phyloP scores from a whole-genome alignment of 2,888 invertebrate species.

The Kuschelorhynchus macadamiae region DNA sequence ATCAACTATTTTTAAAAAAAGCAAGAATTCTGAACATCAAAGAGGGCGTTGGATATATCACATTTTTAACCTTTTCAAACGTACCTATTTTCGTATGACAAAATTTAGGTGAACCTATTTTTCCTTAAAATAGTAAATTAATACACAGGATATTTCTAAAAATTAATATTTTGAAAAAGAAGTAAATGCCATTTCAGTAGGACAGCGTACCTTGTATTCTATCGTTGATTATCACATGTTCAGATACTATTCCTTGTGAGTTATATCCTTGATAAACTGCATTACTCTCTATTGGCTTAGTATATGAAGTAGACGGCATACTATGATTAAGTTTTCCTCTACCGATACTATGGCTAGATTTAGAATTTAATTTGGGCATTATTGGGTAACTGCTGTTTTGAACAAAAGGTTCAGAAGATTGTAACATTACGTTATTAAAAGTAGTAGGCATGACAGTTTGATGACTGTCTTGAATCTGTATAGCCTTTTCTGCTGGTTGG shows the following conservation, averaged over 20 bases:
- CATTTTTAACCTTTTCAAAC: too few relatives aligned
- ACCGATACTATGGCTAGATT: constrained; percentile 13
- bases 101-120: too few relatives aligned
- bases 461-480: constrained; percentile 53
- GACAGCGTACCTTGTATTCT: constrained; percentile 51
- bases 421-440: constrained; percentile 28
- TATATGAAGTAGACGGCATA: constrained; percentile 15
- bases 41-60: too few relatives aligned
- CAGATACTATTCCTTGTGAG: constrained; percentile 6
- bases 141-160: too few relatives aligned
- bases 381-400: constrained; percentile 39
- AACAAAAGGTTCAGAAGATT: constrained; percentile 17
- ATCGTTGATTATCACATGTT: constrained; percentile 48
- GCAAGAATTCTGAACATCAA: too few relatives aligned
- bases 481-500: constrained; percentile 52
- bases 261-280: constrained; percentile 18
- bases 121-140: too few relatives aligned
- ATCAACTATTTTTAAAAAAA: too few relatives aligned
- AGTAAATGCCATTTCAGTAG: too few relatives aligned
- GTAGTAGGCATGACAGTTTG: constrained; percentile 33
- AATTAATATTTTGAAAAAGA: too few relatives aligned
- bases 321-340: constrained; percentile 29
- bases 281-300: constrained; percentile 20
- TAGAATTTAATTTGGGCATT: constrained; percentile 29
- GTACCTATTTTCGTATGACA: too few relatives aligned